Conservation (phyloP, 1,140 invertebrate species). For the Chlorops oryzae region DNA sequence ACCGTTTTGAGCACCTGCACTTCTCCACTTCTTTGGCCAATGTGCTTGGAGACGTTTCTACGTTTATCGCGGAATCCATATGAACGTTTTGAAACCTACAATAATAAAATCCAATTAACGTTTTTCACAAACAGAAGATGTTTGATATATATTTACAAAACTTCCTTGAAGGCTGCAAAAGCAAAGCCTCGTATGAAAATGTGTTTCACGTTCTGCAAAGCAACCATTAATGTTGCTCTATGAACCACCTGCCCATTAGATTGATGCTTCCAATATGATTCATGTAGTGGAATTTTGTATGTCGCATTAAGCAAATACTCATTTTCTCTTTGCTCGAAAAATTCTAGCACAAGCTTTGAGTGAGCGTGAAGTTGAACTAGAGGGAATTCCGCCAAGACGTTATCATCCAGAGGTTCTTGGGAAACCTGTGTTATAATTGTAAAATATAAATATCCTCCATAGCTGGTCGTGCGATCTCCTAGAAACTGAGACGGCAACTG, state of each 20-base stretch:
- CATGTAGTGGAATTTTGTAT: slow-evolving; percentile 51
- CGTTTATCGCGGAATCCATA: slow-evolving; percentile 72
- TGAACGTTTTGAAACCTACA: slow-evolving; percentile 56
- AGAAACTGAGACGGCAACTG: slow-evolving; percentile 73
- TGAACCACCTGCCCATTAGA: slow-evolving; percentile 50
- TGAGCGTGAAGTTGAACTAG: slow-evolving; percentile 80
- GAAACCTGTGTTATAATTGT: slow-evolving; percentile 61
- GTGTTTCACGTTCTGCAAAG: slow-evolving; percentile 77
- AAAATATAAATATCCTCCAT: slow-evolving; percentile 85
- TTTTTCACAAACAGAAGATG: too few species aligned
- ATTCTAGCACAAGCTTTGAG: slow-evolving; percentile 67
- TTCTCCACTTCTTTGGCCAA: slow-evolving; percentile 77
- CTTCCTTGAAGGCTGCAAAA: slow-evolving; percentile 58
- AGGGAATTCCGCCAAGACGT: slow-evolving; percentile 60
- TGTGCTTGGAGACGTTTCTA: slow-evolving; percentile 55
- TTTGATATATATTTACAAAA: slow-evolving; percentile 56
- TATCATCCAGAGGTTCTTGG: slow-evolving; percentile 54
- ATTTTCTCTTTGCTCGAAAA: slow-evolving; percentile 55
- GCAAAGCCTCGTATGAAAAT: slow-evolving; percentile 73
- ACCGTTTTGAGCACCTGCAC: slow-evolving; percentile 76
- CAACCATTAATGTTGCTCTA: slow-evolving; percentile 77
- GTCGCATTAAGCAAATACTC: slow-evolving; percentile 39
- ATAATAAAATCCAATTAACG: slow-evolving; percentile 1
- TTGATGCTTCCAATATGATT: slow-evolving; percentile 53
- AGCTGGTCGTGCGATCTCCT: slow-evolving; percentile 85